phyloP scores from a whole-genome alignment of 92 coral and sea anemone species.

The Anthopleura xanthogrammica region DNA sequence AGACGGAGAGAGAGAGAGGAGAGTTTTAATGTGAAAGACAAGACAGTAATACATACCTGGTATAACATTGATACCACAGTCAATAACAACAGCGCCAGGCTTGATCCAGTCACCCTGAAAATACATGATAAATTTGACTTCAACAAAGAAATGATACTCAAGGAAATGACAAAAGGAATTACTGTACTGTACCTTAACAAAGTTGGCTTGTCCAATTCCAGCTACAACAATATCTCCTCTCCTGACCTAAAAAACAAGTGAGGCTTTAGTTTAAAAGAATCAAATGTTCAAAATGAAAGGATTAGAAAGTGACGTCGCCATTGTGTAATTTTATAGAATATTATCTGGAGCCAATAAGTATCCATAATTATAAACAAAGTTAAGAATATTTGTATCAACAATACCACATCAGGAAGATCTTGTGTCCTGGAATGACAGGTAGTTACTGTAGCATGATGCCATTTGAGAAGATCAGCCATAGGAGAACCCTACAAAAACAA shows the following conservation, averaged over 20 bases:
- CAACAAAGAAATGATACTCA: neutral
- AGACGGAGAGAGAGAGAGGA: too few relatives aligned
- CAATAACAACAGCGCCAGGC: conserved; percentile 95
- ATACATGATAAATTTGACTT: neutral
- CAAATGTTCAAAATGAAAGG: too few relatives aligned
- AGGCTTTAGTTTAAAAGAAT: neutral
- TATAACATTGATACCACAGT: conserved; percentile 96
- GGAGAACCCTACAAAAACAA: conserved; percentile 81
- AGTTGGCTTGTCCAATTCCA: conserved; percentile 84
- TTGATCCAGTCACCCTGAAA: conserved; percentile 88
- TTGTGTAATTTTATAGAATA: too few relatives aligned
- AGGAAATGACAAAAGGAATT: neutral
- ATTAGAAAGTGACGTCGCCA: too few relatives aligned
- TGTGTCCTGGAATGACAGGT: conserved; percentile 95
- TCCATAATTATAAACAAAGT: neutral
- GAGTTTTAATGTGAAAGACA: too few relatives aligned
- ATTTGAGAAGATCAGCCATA: conserved; percentile 93
- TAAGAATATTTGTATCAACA: neutral
- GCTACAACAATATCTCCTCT: conserved; percentile 98
- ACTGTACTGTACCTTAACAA: conserved; percentile 72
- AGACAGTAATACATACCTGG: conserved; percentile 56
- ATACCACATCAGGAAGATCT: conserved; percentile 85
- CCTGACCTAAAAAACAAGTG: conserved; percentile 52
- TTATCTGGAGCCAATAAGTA: too few relatives aligned
- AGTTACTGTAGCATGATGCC: conserved; percentile 98